Evolutionary conservation across 2,113 vertebrate species (phyloP), one percentile per base, ranked within the genome.

Genomic region (Loxodonta africana): DNA sequence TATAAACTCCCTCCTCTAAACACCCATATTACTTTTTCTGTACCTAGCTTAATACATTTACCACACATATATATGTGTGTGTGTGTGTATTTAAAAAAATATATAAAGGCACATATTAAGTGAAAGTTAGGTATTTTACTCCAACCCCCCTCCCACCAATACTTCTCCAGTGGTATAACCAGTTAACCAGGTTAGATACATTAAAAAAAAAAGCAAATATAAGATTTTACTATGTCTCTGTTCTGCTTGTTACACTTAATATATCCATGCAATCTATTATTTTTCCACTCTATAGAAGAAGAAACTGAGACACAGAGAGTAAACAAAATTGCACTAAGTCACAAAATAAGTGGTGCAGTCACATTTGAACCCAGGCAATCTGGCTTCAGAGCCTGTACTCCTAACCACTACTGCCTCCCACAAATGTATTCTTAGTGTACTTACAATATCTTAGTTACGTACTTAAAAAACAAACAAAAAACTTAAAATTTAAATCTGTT

Each of bases 31-130:
- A 77, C 48, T 89, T 97, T 84, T 89, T 83, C 88, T 94, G 57
- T 81, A 71, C 46, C 37, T 85, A 67, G 73, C 62, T 78, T 94
- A 92, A 96, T 41, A 62, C 67, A 96, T 15, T 94, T 88, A 94
- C 21, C 83, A 83, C 82, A 91, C 90, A 53, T 53, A 12, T 60
- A 18, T 62, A 21, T 21, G 6, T 62, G 60, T 57, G 15, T 57
- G 53, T 57, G 53, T 57, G 53, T 57, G 15, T 17, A 62, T 62
- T 3, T 62, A 21, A 21, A 4, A 21, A 21, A 62, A 92, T 87
- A 84, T 23, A 26, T 1, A 71, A 17, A 69, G 60, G n/a, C 81
- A 88, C 37, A 88, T 89, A 88, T 86, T 88, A 91, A 95, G 62
- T 78, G 30, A 83, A 97, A 94, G 26, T n/a, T 51, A 41, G 21